A percentile compares a stretch with the other conserved stretches of the same genome.
Evolutionary conservation across 2,888 invertebrate genomes (phyloP).

Genomic region (Macrosiphum euphorbiae): DNA sequence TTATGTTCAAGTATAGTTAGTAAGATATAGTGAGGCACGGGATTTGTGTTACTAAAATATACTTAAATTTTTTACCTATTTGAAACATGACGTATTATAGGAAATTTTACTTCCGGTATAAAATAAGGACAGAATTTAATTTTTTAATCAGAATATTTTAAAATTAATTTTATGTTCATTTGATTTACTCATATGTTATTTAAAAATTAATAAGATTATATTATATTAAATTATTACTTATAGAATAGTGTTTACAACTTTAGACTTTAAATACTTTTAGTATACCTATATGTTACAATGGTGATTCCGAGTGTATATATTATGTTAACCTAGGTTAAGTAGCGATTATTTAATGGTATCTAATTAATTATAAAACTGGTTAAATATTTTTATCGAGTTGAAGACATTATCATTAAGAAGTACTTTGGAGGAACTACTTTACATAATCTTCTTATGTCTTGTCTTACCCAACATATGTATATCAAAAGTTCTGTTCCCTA

Average conservation of each 20-base stretch:
- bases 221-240: neutral
- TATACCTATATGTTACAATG: neutral
- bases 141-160: neutral
- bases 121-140: neutral
- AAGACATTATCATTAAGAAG: neutral
- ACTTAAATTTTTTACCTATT: neutral
- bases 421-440: neutral
- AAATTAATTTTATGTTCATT: neutral
- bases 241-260: neutral
- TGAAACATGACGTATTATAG: neutral
- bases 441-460: neutral
- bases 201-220: neutral
- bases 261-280: neutral
- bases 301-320: neutral
- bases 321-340: too few relatives aligned
- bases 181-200: neutral
- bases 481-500: neutral
- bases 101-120: neutral
- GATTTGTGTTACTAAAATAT: neutral
- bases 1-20: neutral
- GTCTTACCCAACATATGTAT: neutral
- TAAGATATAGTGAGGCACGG: neutral
- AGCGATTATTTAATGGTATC: neutral
- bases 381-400: neutral
- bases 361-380: neutral